Conservation (phyloP, 2,797 vertebrate species). For the Lagorchestes hirsutus region DNA sequence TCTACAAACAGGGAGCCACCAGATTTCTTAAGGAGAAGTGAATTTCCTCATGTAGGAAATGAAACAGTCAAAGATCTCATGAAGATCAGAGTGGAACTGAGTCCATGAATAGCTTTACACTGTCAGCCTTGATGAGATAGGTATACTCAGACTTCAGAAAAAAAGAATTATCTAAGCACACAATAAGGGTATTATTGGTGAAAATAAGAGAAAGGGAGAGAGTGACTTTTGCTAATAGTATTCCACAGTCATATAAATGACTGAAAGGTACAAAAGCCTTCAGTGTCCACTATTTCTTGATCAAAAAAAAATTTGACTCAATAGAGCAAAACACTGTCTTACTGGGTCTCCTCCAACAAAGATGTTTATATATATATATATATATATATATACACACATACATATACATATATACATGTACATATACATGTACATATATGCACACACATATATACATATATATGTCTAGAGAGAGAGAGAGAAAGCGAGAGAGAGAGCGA, state of each 20-base stretch:
- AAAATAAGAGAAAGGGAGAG: neutral
- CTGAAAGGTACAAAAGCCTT: neutral
- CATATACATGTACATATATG: too few relatives aligned
- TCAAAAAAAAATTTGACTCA: neutral
- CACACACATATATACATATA: accelerated
- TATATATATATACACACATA: too few relatives aligned
- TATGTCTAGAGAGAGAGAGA: too few relatives aligned
- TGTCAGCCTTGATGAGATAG: neutral
- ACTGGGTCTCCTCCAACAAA: neutral
- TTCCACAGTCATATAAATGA: neutral
- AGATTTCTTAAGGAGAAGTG: neutral
- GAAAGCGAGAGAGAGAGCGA: too few relatives aligned
- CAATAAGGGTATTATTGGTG: neutral
- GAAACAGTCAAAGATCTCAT: neutral
- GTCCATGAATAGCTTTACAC: neutral
- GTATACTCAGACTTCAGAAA: neutral
- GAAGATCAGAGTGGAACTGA: neutral
- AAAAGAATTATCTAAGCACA: neutral
- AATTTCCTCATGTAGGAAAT: neutral
- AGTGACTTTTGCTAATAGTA: neutral
- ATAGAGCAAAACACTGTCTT: neutral
- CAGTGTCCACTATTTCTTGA: neutral
- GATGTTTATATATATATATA: neutral
- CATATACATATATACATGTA: too few relatives aligned
- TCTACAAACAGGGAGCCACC: neutral